A percentile compares a stretch with the other conserved stretches of the same genome.
Conservation (phyloP, 2,797 vertebrate genomes). For the Dendrocincla fuliginosa region DNA sequence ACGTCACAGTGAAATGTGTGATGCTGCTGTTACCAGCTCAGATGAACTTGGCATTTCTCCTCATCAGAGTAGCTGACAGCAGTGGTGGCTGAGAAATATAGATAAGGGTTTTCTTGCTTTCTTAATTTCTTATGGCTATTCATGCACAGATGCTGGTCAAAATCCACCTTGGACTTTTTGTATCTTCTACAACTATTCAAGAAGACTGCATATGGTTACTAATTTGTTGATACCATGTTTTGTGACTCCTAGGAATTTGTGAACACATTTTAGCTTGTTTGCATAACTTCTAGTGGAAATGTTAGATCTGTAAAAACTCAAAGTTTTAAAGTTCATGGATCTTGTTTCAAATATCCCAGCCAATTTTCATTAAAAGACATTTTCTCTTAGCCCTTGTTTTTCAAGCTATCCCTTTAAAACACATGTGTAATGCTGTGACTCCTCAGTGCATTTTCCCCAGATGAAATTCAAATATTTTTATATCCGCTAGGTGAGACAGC, state of each 20-base stretch:
- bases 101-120: not conserved
- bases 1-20: not conserved
- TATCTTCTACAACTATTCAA: not conserved
- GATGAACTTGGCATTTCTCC: not conserved
- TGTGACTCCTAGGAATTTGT: not conserved
- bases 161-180: not conserved
- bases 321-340: not conserved
- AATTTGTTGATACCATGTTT: not conserved
- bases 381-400: not conserved
- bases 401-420: not conserved
- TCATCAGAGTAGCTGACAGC: not conserved
- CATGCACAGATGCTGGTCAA: not conserved
- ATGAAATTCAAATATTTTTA: not conserved
- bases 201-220: not conserved
- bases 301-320: not conserved
- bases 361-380: not conserved
- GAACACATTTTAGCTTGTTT: not conserved
- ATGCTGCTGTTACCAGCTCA: not conserved
- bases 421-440: not conserved
- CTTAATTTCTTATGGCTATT: not conserved
- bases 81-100: not conserved
- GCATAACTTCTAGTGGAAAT: not conserved
- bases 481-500: not conserved
- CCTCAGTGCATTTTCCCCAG: not conserved
- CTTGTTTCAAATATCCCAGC: not conserved